Evolutionary conservation across 2,888 invertebrate species (phyloP).

Genomic region (Xylota segnis): DNA sequence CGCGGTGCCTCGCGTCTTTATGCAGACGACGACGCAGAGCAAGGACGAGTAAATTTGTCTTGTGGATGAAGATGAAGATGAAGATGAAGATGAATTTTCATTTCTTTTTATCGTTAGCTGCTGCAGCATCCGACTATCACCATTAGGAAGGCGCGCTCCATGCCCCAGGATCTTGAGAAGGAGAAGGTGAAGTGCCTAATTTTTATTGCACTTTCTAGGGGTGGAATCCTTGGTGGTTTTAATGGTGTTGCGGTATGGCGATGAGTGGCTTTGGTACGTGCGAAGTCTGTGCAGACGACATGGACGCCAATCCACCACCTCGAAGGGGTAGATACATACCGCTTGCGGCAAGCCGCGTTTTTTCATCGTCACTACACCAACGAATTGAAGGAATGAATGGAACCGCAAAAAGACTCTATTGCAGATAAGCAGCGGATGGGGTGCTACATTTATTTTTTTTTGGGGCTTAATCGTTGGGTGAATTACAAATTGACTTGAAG

Average conservation of each 20-base stretch:
- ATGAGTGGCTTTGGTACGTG: slow-evolving; percentile 65
- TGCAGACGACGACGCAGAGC: slow-evolving; percentile 15
- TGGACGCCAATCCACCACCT: slow-evolving; percentile 54
- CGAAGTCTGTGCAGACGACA: slow-evolving; percentile 47
- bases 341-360: slow-evolving; percentile 79
- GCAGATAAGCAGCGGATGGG: slow-evolving; percentile 39
- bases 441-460: slow-evolving; percentile 26
- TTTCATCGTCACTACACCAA: slow-evolving; percentile 54
- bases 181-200: slow-evolving; percentile 44
- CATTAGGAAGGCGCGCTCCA: slow-evolving; percentile 18
- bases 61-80: slow-evolving; percentile 73
- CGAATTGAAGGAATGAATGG: slow-evolving; percentile 68
- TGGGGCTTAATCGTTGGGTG: slow-evolving; percentile 52
- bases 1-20: slow-evolving; percentile 40
- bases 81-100: slow-evolving; percentile 74
- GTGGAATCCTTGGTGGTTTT: slow-evolving; percentile 33
- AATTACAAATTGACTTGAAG: slow-evolving; percentile 68
- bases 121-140: slow-evolving; percentile 46
- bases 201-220: slow-evolving; percentile 60
- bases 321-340: slow-evolving; percentile 51
- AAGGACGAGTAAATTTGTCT: slow-evolving; percentile 67
- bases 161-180: slow-evolving; percentile 2
- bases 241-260: slow-evolving; percentile 58
- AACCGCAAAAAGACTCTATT: slow-evolving; percentile 44
- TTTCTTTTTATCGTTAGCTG: slow-evolving; percentile 53